A percentile compares a stretch with the other conserved stretches of the same genome.
These are phyloP conservation scores for Stegostoma tigrinum DNA, from an alignment of 2,113 vertebrate genomes.

Conservation along the genomic window DNA sequence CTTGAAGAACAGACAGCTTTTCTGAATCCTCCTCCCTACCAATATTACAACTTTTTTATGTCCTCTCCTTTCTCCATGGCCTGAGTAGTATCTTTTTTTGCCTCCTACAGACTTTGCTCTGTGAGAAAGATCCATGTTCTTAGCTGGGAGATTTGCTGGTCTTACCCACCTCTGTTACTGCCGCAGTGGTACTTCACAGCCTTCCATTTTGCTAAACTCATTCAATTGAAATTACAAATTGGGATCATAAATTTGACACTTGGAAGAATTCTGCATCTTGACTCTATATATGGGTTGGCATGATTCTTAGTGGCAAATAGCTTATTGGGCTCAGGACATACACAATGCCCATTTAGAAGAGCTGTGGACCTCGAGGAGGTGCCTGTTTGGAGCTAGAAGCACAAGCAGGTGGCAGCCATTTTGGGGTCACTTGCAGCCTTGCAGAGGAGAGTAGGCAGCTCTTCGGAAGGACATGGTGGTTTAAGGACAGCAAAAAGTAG, in stretches of 20 bases:
- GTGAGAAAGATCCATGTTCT: background rate
- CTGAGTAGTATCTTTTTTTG: too few relatives aligned
- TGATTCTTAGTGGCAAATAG: background rate
- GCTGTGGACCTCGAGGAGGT: too few relatives aligned
- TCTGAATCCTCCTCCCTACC: too few relatives aligned
- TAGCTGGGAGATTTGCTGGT: background rate
- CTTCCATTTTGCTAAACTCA: background rate
- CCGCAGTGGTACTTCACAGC: background rate
- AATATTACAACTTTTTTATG: too few relatives aligned
- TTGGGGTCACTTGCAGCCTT: background rate
- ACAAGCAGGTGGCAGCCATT: background rate
- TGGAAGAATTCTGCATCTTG: background rate
- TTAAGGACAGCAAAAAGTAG: background rate
- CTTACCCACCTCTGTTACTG: background rate
- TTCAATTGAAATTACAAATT: background rate
- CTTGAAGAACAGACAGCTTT: too few relatives aligned
- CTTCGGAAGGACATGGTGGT: background rate
- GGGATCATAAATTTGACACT: background rate
- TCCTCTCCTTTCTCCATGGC: too few relatives aligned
- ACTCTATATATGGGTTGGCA: background rate
- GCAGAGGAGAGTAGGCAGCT: background rate
- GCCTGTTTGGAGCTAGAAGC: too few relatives aligned
- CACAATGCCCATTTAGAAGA: background rate
- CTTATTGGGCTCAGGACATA: background rate
- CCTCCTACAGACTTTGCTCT: background rate